phyloP scores from a whole-genome alignment of 2,113 vertebrate species.

The Platycercus adscitus region DNA sequence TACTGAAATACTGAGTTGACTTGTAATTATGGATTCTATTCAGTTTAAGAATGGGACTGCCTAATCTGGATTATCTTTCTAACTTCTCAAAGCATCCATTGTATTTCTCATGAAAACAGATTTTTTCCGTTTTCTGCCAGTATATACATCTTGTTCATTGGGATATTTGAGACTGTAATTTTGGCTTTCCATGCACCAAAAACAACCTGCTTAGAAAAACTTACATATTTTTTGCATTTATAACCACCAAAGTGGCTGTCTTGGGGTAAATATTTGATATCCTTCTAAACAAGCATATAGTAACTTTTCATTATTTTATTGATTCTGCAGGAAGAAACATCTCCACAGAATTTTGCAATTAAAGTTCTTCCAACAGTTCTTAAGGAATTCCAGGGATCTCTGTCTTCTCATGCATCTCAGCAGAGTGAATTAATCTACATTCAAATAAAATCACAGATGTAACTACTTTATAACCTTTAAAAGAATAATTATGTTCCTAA shows the following conservation, averaged over 20 bases:
- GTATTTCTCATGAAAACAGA: not conserved
- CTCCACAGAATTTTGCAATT: conserved; percentile 62
- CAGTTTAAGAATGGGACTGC: not conserved
- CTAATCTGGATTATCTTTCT: not conserved
- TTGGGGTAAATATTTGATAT: not conserved
- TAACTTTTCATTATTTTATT: not conserved
- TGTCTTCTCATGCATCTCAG: conserved; percentile 50
- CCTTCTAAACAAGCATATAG: not conserved
- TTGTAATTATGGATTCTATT: not conserved
- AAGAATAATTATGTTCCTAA: conserved; percentile 66
- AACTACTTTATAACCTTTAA: conserved; percentile 75
- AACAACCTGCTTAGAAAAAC: not conserved
- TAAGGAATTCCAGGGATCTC: conserved; percentile 27
- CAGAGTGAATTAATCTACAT: conserved; percentile 60
- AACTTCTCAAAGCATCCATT: not conserved
- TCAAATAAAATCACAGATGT: conserved; percentile 71
- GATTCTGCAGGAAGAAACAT: conserved; percentile 45
- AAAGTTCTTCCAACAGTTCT: conserved; percentile 59
- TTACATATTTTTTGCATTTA: not conserved
- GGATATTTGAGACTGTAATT: not conserved
- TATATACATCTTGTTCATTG: not conserved
- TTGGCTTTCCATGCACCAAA: not conserved
- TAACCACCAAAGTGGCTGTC: not conserved
- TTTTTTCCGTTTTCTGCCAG: not conserved
- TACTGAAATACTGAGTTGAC: not conserved